phyloP scores from a whole-genome alignment of 1,140 invertebrate species.

The Drosophila setifemur region DNA sequence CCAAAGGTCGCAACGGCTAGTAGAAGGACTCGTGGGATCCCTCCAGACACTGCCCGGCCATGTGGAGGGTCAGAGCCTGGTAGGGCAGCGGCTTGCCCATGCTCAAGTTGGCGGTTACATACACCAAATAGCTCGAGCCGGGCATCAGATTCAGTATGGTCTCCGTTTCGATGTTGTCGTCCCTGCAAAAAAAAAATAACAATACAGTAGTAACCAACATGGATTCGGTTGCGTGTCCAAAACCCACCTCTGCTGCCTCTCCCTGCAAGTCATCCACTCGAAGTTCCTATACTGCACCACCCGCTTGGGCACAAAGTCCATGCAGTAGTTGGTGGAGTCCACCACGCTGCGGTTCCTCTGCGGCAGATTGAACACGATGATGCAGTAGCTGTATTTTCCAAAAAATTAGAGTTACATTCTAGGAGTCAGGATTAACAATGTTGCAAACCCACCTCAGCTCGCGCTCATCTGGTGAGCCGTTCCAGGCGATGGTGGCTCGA shows the following conservation, averaged over 20 bases:
- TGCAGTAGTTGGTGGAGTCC: conserved; percentile 77
- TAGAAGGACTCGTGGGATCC: conserved; percentile 73
- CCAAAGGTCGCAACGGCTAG: conserved; percentile 32
- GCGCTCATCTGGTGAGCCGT: conserved; percentile 71
- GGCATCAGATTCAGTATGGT: conserved; percentile 69
- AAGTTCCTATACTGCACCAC: conserved; percentile 68
- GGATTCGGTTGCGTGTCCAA: neutral
- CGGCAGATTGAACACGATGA: conserved; percentile 79
- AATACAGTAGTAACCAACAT: neutral
- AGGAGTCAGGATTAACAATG: neutral
- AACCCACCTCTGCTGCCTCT: conserved; percentile 59
- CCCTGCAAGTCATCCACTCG: conserved; percentile 65
- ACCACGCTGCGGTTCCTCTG: conserved; percentile 71
- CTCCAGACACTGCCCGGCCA: conserved; percentile 63
- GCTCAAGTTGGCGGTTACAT: conserved; percentile 76
- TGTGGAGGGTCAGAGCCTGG: conserved; percentile 68
- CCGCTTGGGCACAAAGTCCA: conserved; percentile 72
- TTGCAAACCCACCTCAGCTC: conserved; percentile 63
- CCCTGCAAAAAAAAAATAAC: neutral
- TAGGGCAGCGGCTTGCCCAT: conserved; percentile 74
- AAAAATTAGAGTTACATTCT: neutral
- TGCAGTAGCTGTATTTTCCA: conserved; percentile 74
- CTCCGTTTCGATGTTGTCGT: conserved; percentile 70
- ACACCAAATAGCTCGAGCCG: conserved; percentile 74
- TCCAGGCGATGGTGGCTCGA: conserved; percentile 74